Conservation (phyloP, 2,888 invertebrate genomes). For the Lithodes maja region DNA sequence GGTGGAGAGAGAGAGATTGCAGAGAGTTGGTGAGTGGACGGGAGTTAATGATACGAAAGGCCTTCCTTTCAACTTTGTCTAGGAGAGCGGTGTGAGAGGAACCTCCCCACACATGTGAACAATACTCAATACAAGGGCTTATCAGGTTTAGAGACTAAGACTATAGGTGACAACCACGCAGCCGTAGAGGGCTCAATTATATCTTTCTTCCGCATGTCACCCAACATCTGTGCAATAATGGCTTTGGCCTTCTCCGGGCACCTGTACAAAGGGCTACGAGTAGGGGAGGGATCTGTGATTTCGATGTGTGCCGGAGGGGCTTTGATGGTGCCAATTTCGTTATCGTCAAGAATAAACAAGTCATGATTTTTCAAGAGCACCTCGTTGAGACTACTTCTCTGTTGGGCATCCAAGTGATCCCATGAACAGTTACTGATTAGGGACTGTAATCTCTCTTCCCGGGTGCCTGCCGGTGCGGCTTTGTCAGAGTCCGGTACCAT, state of each 20-base stretch:
- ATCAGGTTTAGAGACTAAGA: background rate
- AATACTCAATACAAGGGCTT: no score
- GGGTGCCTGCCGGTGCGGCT: background rate
- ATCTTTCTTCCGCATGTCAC: background rate
- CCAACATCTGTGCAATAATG: background rate
- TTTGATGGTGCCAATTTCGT: background rate
- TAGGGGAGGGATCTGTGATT: background rate
- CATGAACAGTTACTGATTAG: background rate
- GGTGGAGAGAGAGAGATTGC: no score
- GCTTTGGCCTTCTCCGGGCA: constrained; percentile 6
- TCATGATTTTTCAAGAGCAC: background rate
- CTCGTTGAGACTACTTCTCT: background rate
- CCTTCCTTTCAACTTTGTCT: no score
- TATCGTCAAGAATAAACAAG: background rate
- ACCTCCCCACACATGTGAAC: no score
- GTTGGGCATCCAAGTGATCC: background rate
- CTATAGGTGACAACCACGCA: background rate
- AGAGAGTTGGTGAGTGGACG: no score
- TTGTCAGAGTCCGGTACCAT: background rate
- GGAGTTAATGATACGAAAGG: no score
- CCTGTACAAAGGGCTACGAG: background rate
- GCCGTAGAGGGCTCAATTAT: constrained; percentile 3
- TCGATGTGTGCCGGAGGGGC: constrained; percentile 4
- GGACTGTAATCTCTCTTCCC: background rate
- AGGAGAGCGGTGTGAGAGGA: no score